These are phyloP conservation scores for Keiferia lycopersicella DNA, from an alignment of 2,888 invertebrate genomes.

Conservation along the genomic window DNA sequence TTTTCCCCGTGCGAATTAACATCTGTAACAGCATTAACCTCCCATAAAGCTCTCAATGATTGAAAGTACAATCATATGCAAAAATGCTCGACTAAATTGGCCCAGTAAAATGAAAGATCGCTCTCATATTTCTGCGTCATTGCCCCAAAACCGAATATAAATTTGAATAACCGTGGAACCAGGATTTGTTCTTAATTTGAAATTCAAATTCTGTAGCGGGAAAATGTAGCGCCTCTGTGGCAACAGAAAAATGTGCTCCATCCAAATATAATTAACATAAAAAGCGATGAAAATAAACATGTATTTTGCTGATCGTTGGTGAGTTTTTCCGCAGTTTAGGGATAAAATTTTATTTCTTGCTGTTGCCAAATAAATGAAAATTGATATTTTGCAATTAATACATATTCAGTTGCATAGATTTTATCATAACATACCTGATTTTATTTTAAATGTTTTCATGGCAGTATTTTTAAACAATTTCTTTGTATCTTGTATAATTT, in stretches of 20 bases:
- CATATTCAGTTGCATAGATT: too few species aligned
- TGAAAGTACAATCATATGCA: slow-evolving; percentile 44
- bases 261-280: slow-evolving; percentile 71
- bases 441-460: too few species aligned
- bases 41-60: slow-evolving; percentile 31
- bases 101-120: slow-evolving; percentile 64
- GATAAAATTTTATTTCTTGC: not conserved
- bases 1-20: slow-evolving; percentile 14
- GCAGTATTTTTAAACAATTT: too few species aligned
- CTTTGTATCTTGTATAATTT: too few species aligned
- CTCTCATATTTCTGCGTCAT: slow-evolving; percentile 69
- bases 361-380: not conserved
- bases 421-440: too few species aligned
- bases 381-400: not conserved
- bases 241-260: slow-evolving; percentile 65
- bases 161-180: slow-evolving; percentile 66
- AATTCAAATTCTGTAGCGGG: slow-evolving; percentile 68
- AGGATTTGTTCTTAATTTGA: slow-evolving; percentile 69
- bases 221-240: slow-evolving; percentile 58
- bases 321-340: slow-evolving; percentile 23
- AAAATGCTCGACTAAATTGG: slow-evolving; percentile 58
- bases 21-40: slow-evolving; percentile 31
- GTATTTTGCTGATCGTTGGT: slow-evolving; percentile 45
- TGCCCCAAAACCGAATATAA: slow-evolving; percentile 66
- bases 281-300: slow-evolving; percentile 60